These are phyloP conservation scores for Microctenopoma stevenorrisi DNA, from an alignment of 2,797 vertebrate species.

Conservation along the genomic window DNA sequence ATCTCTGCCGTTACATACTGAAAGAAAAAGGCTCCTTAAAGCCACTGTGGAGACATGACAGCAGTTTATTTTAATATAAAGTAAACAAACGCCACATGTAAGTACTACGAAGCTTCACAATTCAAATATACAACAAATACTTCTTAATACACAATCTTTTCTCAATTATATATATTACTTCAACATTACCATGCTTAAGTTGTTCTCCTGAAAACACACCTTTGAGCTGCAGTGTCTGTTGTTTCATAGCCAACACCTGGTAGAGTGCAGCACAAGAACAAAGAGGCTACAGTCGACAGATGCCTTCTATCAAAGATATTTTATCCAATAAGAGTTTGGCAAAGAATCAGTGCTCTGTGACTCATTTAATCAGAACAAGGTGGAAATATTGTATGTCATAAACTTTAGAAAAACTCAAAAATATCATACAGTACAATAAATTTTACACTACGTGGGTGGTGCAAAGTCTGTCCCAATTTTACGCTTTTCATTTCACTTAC, in stretches of 20 bases:
- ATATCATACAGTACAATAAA: background rate
- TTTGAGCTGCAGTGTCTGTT: slow-evolving; percentile 10
- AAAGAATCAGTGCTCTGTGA: slow-evolving; percentile 16
- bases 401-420: slow-evolving; percentile 7
- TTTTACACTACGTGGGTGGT: slow-evolving; percentile 21
- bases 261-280: slow-evolving; percentile 15
- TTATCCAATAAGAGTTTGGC: slow-evolving; percentile 31
- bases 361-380: slow-evolving; percentile 32
- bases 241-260: slow-evolving; percentile 29
- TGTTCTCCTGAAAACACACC: background rate
- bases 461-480: slow-evolving; percentile 14
- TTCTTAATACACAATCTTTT: no score
- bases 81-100: no score
- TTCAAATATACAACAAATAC: no score
- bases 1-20: no score
- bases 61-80: no score
- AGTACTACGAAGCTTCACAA: no score
- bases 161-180: background rate
- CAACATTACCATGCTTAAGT: background rate
- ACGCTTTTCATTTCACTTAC: background rate
- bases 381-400: slow-evolving; percentile 21
- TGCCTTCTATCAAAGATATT: slow-evolving; percentile 34
- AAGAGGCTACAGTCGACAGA: slow-evolving; percentile 39
- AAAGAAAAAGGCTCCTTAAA: no score
- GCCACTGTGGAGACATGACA: no score